Evolutionary conservation across 2,113 vertebrate species (phyloP), one percentile per base, ranked within the genome.

Genomic region (Hippocampus mohnikei): DNA sequence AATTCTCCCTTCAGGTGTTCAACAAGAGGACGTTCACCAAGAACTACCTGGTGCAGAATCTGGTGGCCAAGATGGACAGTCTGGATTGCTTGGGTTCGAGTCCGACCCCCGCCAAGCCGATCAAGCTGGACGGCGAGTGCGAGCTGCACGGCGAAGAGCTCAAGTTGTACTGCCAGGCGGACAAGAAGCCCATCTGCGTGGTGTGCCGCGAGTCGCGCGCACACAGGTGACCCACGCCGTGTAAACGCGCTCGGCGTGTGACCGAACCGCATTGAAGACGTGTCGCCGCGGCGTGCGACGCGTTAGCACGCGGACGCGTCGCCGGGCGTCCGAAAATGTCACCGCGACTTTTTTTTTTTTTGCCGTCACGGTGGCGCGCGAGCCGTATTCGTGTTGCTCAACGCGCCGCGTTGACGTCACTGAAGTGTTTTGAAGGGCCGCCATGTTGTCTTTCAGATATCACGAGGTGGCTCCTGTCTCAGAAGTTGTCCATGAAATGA

Each of bases 31-130:
- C 74, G 29, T 91, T 93, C 77, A 93, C 92, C 3, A 92, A 92
- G 75, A 93, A 93, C 80, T 93, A 92, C 79, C 71, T 92, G 71
- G 92, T 93, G 12, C 91, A 92, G 78, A 93, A 92, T 76, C 81
- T 93, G 12, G 92, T 93, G 77, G 86, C 88, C 65, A 93, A 91
- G 68, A 78, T 93, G 84, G 89, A 90, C 9, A 85, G 91, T 7
- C 74, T 93, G 72, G 89, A 92, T 5, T 86, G 82, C 67, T 75
- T 93, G 74, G 87, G 85, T 1, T 77, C 89, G 0, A 67, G 84
- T 59, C 72, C 84, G 1, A 1, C 80, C 0, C 83, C 86, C 0
- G 11, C 83, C 1, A 90, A 90, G 59, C 83, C 87, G 0, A n/a
- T 82, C 2, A 89, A 91, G 63, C 67, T 84, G 0, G 89, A 92